These are phyloP conservation scores for Baryphthengus martii DNA, from an alignment of 2,113 vertebrate species.

Conservation along the genomic window DNA sequence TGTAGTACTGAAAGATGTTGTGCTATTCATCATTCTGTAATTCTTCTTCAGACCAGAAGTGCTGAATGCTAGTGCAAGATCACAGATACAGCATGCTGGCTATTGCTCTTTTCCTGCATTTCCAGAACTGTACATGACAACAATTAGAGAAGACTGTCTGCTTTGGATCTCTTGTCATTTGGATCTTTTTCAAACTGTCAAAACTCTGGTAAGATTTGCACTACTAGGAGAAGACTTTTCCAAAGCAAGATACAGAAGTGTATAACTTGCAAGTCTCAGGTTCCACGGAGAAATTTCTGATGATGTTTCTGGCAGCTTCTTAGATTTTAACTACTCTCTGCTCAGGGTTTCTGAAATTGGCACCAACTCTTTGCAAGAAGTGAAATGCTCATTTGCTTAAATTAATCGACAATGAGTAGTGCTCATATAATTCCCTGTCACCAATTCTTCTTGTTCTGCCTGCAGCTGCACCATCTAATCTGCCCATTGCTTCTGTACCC, in stretches of 20 bases:
- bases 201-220: background rate
- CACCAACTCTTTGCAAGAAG: background rate
- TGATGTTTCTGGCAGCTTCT: background rate
- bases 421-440: background rate
- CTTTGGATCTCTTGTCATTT: background rate
- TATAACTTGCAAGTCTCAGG: fast-evolving
- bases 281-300: background rate
- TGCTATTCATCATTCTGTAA: background rate
- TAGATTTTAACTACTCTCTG: background rate
- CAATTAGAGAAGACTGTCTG: background rate
- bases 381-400: background rate
- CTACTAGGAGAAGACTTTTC: background rate
- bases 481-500: background rate
- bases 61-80: background rate
- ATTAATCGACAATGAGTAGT: background rate
- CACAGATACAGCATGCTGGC: background rate
- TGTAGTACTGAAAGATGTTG: background rate
- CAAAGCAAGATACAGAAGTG: background rate
- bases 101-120: background rate
- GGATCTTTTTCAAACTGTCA: background rate
- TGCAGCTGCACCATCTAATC: background rate
- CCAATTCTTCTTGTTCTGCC: background rate
- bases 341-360: background rate
- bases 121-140: background rate
- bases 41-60: background rate